phyloP scores from a whole-genome alignment of 2,888 invertebrate species.

The Pristionchus maxplancki region DNA sequence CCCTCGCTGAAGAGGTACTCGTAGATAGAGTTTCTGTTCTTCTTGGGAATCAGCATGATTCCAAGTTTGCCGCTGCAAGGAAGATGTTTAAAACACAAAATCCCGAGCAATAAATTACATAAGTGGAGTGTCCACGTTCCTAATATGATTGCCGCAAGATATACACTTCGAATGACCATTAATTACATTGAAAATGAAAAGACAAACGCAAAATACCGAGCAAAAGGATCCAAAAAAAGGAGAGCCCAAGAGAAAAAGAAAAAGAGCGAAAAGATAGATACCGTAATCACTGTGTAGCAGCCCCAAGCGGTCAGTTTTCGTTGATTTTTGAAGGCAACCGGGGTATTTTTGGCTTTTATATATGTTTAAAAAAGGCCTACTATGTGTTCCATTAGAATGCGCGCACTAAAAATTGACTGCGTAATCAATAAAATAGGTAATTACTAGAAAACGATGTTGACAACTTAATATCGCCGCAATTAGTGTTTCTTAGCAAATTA shows the following conservation, averaged over 20 bases:
- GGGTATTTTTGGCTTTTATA: too few relatives aligned
- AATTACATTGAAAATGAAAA: background rate
- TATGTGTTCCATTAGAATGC: background rate
- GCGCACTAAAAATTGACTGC: too few relatives aligned
- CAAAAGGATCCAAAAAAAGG: background rate
- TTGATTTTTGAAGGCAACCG: background rate
- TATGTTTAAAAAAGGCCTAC: background rate
- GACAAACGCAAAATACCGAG: background rate
- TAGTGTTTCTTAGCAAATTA: too few relatives aligned
- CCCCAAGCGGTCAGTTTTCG: background rate
- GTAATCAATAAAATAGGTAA: too few relatives aligned
- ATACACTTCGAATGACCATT: too few relatives aligned
- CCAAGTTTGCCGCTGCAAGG: conserved; percentile 56
- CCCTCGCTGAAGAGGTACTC: conserved; percentile 90
- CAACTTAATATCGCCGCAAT: too few relatives aligned
- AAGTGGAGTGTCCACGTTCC: too few relatives aligned
- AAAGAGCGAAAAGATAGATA: background rate
- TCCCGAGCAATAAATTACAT: background rate
- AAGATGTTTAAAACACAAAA: background rate
- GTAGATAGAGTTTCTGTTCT: conserved; percentile 95
- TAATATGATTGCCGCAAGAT: too few relatives aligned
- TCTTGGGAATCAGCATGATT: conserved; percentile 99
- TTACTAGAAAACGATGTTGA: too few relatives aligned
- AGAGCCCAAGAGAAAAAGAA: conserved; percentile 34
- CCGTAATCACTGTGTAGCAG: conserved; percentile 47